A percentile compares a stretch with the other conserved stretches of the same genome.
These are phyloP conservation scores for Noctilio leporinus DNA, from an alignment of 2,113 vertebrate species.

Conservation along the genomic window DNA sequence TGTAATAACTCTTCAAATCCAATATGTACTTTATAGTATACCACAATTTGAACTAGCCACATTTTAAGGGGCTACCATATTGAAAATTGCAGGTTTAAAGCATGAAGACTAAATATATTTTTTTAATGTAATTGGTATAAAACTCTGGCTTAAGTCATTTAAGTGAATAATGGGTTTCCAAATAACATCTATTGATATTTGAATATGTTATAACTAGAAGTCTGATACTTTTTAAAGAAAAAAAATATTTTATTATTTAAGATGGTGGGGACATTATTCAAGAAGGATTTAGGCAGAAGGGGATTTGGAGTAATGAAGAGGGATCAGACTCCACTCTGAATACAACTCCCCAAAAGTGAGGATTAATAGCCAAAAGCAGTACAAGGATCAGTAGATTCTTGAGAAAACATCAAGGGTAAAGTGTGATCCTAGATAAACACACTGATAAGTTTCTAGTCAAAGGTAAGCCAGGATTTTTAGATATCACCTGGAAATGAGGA, in stretches of 20 bases:
- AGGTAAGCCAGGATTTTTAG: background rate
- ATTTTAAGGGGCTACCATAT: no score
- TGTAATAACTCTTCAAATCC: no score
- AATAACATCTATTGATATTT: background rate
- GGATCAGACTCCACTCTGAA: background rate
- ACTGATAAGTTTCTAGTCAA: background rate
- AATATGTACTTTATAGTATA: no score
- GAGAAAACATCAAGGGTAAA: background rate
- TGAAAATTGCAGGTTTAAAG: no score
- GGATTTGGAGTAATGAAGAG: background rate
- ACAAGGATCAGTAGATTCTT: accelerated
- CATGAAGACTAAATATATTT: no score
- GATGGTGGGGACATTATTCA: background rate
- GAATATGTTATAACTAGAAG: background rate
- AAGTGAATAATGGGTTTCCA: background rate
- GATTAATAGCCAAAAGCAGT: background rate
- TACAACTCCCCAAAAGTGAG: background rate
- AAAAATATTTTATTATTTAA: background rate
- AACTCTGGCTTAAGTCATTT: background rate
- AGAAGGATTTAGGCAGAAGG: background rate
- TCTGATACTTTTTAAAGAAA: background rate
- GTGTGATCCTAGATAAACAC: background rate
- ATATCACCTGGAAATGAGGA: background rate
- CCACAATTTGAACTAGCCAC: no score
- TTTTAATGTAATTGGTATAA: background rate